Conservation (phyloP, 2,888 invertebrate genomes). For the Diaperis boleti region DNA sequence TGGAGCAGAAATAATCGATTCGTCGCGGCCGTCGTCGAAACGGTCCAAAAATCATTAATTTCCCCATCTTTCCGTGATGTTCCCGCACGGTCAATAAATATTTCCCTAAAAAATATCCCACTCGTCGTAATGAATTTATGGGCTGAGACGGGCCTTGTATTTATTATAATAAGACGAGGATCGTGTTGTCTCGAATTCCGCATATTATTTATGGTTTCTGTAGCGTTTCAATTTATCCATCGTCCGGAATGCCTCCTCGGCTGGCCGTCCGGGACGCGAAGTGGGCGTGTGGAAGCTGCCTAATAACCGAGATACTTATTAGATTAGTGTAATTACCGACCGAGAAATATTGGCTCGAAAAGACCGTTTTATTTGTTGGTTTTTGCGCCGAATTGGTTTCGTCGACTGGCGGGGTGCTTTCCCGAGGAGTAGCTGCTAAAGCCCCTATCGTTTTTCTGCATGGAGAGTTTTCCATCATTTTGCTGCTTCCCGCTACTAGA, state of each 20-base stretch:
- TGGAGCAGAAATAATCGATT: conserved; percentile 47
- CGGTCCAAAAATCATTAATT: conserved; percentile 38
- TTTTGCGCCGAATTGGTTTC: conserved; percentile 32
- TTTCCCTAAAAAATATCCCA: conserved; percentile 41
- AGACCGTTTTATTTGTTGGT: conserved; percentile 43
- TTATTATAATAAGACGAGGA: conserved; percentile 63
- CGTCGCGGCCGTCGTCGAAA: conserved; percentile 7
- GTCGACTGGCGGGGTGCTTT: not conserved
- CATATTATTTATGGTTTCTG: conserved; percentile 65
- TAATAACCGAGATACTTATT: conserved; percentile 63
- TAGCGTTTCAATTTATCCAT: conserved; percentile 64
- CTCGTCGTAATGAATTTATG: conserved; percentile 52
- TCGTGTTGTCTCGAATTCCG: conserved; percentile 64
- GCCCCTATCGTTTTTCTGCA: too few relatives aligned
- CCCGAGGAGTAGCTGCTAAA: too few relatives aligned
- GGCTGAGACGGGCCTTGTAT: conserved; percentile 56
- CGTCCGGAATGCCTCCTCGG: conserved; percentile 42
- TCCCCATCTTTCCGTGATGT: conserved; percentile 39
- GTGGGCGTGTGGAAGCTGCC: conserved; percentile 65
- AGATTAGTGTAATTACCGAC: conserved; percentile 64
- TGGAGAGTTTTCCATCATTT: too few relatives aligned
- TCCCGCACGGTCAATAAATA: conserved; percentile 41
- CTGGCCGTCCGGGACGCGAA: conserved; percentile 41
- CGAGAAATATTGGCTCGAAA: conserved; percentile 50
- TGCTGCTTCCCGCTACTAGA: too few relatives aligned